phyloP scores from a whole-genome alignment of 2,888 invertebrate species.

The Siphlonurus alternatus region DNA sequence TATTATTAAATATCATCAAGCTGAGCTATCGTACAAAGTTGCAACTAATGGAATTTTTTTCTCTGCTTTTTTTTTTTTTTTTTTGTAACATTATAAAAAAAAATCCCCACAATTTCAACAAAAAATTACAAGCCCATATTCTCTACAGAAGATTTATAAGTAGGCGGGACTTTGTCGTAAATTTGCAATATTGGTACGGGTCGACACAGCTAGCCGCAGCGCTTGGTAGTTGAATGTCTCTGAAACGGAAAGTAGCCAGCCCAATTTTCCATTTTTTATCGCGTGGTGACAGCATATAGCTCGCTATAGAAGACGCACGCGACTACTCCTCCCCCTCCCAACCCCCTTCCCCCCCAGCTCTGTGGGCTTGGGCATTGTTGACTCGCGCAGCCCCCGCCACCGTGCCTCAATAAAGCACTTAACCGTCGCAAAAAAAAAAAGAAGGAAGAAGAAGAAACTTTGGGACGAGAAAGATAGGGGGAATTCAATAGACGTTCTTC shows the following conservation, averaged over 20 bases:
- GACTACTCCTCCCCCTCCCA: not conserved
- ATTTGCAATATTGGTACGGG: not conserved
- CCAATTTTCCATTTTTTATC: not conserved
- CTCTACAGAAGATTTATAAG: not conserved
- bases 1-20: no score
- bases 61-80: no score
- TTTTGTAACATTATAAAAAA: no score
- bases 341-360: not conserved
- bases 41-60: no score
- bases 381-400: not conserved
- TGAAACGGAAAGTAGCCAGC: not conserved
- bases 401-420: not conserved
- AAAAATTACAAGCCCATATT: no score
- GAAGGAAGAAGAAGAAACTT: not conserved
- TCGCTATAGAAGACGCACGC: not conserved
- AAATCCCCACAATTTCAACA: no score
- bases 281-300: not conserved
- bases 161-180: not conserved
- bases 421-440: not conserved
- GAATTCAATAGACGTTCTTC: not conserved
- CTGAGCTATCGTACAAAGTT: no score
- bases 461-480: not conserved
- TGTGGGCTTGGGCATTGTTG: not conserved
- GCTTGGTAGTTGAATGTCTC: not conserved
- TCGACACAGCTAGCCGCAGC: not conserved